Evolutionary conservation across 2,797 vertebrate genomes (phyloP).

Genomic region (Propithecus deckenii): DNA sequence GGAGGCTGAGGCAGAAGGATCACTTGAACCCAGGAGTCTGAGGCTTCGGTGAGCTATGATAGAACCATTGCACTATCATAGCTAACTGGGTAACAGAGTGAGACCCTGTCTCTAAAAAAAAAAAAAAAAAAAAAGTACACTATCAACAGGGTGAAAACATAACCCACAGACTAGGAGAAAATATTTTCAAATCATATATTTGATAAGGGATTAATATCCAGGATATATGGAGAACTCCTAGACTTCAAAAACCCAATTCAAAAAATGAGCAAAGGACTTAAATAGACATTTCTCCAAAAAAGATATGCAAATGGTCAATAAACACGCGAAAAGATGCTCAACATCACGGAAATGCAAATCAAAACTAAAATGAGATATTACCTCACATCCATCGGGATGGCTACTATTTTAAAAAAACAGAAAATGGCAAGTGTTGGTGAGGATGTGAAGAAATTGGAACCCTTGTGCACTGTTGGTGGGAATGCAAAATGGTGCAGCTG

Average conservation of each 20-base stretch:
- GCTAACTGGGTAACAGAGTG: neutral
- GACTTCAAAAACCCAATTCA: neutral
- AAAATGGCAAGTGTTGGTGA: neutral
- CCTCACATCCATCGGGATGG: neutral
- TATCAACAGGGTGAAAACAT: neutral
- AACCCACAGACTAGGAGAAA: neutral
- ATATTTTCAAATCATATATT: neutral
- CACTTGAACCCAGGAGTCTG: neutral
- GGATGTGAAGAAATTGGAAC: neutral
- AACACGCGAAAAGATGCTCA: neutral
- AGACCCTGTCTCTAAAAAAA: neutral
- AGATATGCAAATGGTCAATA: neutral
- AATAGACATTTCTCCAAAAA: neutral
- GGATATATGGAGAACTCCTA: neutral
- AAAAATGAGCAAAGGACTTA: neutral
- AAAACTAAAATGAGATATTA: neutral
- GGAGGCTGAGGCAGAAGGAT: neutral
- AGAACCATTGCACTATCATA: neutral
- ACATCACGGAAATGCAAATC: neutral
- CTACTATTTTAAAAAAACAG: neutral
- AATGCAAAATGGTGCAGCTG: neutral
- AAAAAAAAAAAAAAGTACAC: neutral
- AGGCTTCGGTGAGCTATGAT: neutral
- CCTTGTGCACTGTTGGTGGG: neutral
- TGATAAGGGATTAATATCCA: neutral